Evolutionary conservation across 2,888 invertebrate species (phyloP), one percentile per base, ranked within the genome.

Genomic region (Yponomeuta evonymella): DNA sequence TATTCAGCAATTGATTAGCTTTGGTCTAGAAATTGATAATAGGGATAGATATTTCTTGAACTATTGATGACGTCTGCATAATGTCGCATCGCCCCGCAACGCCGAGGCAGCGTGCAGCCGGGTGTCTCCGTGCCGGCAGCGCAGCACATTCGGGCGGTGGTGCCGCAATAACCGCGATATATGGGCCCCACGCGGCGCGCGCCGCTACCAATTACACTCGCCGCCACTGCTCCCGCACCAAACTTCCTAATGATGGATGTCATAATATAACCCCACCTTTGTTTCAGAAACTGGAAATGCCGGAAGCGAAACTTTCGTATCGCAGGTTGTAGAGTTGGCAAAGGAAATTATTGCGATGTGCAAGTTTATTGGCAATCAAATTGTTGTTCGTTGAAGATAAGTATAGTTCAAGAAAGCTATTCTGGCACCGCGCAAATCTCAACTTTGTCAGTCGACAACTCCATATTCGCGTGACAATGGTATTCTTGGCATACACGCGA

Each of bases 361-460:
- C 51, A 58, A 58, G 51, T 58, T 58, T 58, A 58, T 58, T 58
- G 51, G 51, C 51, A 15, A 58, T 58, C 51, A 58, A 58, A 58
- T 58, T 15, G 51, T 58, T 58, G 15, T 58, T 58, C 15, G 15
- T 58, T 15, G 15, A 58, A 58, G 51, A 58, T 58, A 15, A 15
- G 51, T 58, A 0, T 58, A 15, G 51, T 43, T 43, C 8, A 43
- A 43, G 51, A 58, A 58, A 58, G 15, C 51, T 15, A 58, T 58
- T 58, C 51, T 58, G 51, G 51, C 51, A 58, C 51, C 3, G 51
- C 1, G 15, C 3, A 23, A 58, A 15, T 58, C 15, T 15, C 12
- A 58, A 58, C 51, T 58, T 58, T 15, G 9, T 43, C 43, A 43
- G 9, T 43, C 0, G 43, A 43, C 9, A 8, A 43, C 23, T 23